phyloP scores from a whole-genome alignment of 2,113 vertebrate genomes.

The Quiscalus mexicanus region DNA sequence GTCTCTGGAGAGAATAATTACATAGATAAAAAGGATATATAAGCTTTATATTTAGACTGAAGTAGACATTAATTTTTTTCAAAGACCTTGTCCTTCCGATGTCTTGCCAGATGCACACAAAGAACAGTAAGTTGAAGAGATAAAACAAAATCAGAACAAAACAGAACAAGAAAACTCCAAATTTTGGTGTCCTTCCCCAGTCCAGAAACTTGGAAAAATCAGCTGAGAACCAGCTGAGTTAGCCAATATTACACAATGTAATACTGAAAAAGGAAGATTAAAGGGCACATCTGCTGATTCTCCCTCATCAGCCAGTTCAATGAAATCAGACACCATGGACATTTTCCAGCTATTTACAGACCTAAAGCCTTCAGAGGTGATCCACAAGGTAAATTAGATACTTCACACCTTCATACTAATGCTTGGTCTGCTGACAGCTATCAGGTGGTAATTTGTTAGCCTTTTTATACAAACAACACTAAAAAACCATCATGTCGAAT shows the following conservation, averaged over 20 bases:
- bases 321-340: rapidly evolving
- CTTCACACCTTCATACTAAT: background rate
- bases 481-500: background rate
- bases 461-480: background rate
- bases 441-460: background rate
- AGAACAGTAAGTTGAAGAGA: background rate
- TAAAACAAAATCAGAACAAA: background rate
- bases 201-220: background rate
- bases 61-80: background rate
- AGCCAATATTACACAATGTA: background rate
- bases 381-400: background rate
- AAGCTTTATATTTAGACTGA: background rate
- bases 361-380: background rate
- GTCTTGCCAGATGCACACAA: background rate
- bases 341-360: background rate
- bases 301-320: background rate
- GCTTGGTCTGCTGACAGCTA: background rate
- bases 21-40: background rate
- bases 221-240: background rate
- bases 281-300: background rate
- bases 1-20: background rate
- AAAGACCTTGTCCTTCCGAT: background rate
- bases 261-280: background rate
- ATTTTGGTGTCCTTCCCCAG: background rate
- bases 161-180: background rate